Base-by-base conservation (phyloP, 1,140 invertebrate genomes). In the Lucilia cuprina region DNA sequence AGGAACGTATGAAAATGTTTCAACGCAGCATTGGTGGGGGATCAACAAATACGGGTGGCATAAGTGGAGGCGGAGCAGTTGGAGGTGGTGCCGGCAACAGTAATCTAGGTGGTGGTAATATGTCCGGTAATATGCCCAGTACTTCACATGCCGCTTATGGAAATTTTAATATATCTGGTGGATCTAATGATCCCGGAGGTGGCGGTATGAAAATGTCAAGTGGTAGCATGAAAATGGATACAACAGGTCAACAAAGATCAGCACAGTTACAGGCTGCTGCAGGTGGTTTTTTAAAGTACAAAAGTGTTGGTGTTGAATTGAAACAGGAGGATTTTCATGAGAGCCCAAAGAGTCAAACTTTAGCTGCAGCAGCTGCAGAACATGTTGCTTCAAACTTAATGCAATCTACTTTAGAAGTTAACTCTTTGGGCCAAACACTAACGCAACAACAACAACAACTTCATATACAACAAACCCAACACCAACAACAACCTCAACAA, bases 1-100 rank as follows among this genome's bases (percentile, higher is more conserved):
- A 92, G 9, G 93, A 93, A 85, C 91, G 91, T 47, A 89, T 92
- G 83, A 92, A 93, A 78, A 92, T 92, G 70, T 87, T 92, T 82
- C 92, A 93, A 87, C 92, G 91, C 13, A 91, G 89, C 74, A 85
- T 82, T n/a, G 30, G 83, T 47, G 78, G 47, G 91, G 90, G 92
- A 0, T 19, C 82, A 14, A 82, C 78, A 9, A 74, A 41, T 74
- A 35, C 75, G 1, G 78, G 78, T 13, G 78, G 83, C 89, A 91
- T 92, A 91, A 92, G 91, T 85, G 89, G 83, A 13, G 21, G 34
- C 0, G 65, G 91, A 55, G 92, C 92, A 85, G 86, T 92, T 86
- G 92, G 92, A 85, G 91, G 91, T 82, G 34, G 75, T 65, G 5
- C 41, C 0, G 34, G 3, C 0, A 47, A 19, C 17, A 30, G 65